Percentiles rank a stretch among this genome's conserved stretches.
phyloP scores from a whole-genome alignment of 2,888 invertebrate species.

The Tyria jacobaeae region DNA sequence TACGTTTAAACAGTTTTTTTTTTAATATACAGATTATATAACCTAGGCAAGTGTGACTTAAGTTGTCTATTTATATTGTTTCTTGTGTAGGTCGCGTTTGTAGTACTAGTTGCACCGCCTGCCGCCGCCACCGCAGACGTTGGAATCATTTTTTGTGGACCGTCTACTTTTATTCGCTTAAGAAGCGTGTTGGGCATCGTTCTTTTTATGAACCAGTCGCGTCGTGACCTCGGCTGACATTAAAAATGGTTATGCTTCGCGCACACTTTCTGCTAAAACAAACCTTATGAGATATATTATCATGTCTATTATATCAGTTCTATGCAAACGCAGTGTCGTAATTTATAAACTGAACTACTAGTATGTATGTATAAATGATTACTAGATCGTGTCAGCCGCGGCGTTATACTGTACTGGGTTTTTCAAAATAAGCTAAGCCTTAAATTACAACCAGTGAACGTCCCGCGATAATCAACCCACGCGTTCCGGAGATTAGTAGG shows the following conservation, averaged over 20 bases:
- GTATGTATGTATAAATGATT: no score
- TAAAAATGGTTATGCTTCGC: constrained; percentile 74
- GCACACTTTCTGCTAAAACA: constrained; percentile 59
- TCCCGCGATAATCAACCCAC: no score
- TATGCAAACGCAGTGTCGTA: neutral
- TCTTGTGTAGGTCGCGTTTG: constrained; percentile 43
- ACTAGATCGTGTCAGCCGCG: neutral
- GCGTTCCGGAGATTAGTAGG: no score
- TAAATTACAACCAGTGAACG: no score
- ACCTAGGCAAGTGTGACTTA: constrained; percentile 23
- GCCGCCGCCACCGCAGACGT: constrained; percentile 44
- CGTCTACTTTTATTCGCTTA: constrained; percentile 74
- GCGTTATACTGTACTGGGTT: neutral
- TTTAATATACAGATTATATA: constrained; percentile 23
- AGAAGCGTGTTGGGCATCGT: constrained; percentile 72
- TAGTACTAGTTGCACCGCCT: constrained; percentile 33
- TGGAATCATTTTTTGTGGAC: constrained; percentile 75
- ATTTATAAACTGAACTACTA: neutral
- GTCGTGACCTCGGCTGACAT: constrained; percentile 81
- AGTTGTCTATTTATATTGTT: constrained; percentile 29
- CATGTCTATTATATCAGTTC: constrained; percentile 28
- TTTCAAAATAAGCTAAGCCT: no score
- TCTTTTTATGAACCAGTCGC: constrained; percentile 73
- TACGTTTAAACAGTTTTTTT: no score
- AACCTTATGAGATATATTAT: constrained; percentile 34